A percentile compares a stretch with the other conserved stretches of the same genome.
These are phyloP conservation scores for Furcula furcula DNA, from an alignment of 2,888 invertebrate species.

Conservation along the genomic window DNA sequence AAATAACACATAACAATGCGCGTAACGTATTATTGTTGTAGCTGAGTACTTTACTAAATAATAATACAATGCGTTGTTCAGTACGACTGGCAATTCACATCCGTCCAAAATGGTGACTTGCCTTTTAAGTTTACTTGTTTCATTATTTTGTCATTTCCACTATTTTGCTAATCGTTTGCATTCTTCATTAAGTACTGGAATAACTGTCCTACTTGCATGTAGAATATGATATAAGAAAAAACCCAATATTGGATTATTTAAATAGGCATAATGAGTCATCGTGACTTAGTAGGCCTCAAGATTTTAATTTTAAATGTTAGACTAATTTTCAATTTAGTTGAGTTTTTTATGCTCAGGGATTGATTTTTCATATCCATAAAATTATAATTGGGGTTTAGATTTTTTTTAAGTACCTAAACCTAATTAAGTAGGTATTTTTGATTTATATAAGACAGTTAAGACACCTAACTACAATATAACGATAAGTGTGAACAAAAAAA, in stretches of 20 bases:
- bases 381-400: too few species aligned
- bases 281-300: slow-evolving; percentile 15
- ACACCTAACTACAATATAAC: too few species aligned
- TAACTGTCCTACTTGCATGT: slow-evolving; percentile 4
- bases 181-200: slow-evolving; percentile 1
- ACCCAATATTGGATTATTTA: slow-evolving; percentile 15
- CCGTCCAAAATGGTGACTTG: slow-evolving; percentile 86
- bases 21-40: slow-evolving; percentile 44
- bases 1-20: slow-evolving; percentile 44
- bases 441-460: too few species aligned
- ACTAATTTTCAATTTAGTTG: slow-evolving; percentile 2
- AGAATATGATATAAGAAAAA: slow-evolving; percentile 1
- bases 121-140: slow-evolving; percentile 51
- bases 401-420: too few species aligned
- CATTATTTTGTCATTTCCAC: slow-evolving; percentile 18
- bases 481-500: too few species aligned
- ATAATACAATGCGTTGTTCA: slow-evolving; percentile 72
- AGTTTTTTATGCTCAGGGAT: too few species aligned
- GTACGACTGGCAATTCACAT: slow-evolving; percentile 62
- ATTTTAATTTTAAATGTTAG: slow-evolving; percentile 19
- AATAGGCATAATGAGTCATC: slow-evolving; percentile 35
- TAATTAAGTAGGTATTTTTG: too few species aligned
- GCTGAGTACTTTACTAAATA: slow-evolving; percentile 38
- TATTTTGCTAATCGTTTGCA: slow-evolving; percentile 16
- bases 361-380: too few species aligned